Evolutionary conservation across 2,113 vertebrate genomes (phyloP), one percentile per base, ranked within the genome.

Genomic region (Pedionomus torquatus): DNA sequence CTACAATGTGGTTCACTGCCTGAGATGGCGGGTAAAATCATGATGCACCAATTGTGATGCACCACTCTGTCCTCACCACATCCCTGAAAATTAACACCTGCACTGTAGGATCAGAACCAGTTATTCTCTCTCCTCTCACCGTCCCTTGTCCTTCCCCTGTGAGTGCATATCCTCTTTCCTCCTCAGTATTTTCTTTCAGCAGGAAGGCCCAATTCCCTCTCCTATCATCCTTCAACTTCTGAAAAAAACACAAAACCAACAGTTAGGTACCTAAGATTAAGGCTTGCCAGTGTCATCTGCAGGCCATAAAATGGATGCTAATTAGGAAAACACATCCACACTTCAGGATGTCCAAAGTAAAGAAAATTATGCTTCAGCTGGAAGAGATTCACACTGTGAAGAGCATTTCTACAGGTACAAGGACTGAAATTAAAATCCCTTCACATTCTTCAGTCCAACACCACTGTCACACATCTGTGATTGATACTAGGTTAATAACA

Each of bases 11-110:
- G 33, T 30, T 72, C 13, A 11, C 25, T 51, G 39, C 13, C 2
- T 0, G 8, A 72, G 46, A 72, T 17, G 49, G 37, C 19, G 21
- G 13, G 24, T 12, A 21, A 65, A 65, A 52, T 23, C 24, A 20
- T 0, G 9, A 19, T 0, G 6, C 20, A 68, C 5, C 15, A 61
- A 66, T 48, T 76, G 26, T n/a, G n/a, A n/a, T n/a, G n/a, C n/a
- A n/a, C 13, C 21, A 9, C 46, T 76, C 39, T 71, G 57, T 43
- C 13, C 20, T 35, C 55, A 64, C 24, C 5, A 31, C 6, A 0
- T 16, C 31, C 35, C 48, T 66, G 51, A 74, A 89, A 89, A 87
- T 30, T 33, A 87, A 37, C 16, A 44, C 5, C 33, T 21, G 30
- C 33, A 35, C 21, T 48, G 30, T 13, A 91, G 10, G 9, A 86